Evolutionary conservation across 2,797 vertebrate genomes (phyloP).

Genomic region (Spea hammondii): DNA sequence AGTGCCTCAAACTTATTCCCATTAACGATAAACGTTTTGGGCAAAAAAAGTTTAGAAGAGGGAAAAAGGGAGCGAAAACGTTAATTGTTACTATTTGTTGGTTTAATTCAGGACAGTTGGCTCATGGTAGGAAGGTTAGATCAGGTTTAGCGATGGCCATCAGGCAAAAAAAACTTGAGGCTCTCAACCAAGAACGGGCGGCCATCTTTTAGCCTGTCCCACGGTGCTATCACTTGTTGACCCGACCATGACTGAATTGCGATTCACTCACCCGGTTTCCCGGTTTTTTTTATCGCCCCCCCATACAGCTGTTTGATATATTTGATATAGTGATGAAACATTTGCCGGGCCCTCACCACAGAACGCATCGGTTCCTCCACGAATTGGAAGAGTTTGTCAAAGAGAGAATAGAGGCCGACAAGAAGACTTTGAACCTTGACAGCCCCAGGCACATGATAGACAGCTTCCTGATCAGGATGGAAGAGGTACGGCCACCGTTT

Average conservation of each 20-base stretch:
- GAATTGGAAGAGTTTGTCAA: conserved; percentile 45
- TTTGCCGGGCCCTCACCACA: conserved; percentile 43
- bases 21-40: too few relatives aligned
- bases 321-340: conserved; percentile 34
- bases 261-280: too few relatives aligned
- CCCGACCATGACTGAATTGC: too few relatives aligned
- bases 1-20: not conserved
- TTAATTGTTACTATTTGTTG: too few relatives aligned
- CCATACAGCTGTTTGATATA: conserved; percentile 36
- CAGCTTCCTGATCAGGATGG: conserved; percentile 57
- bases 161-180: too few relatives aligned
- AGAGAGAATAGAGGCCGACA: conserved; percentile 50
- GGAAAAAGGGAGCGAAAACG: not conserved
- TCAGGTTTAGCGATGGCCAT: too few relatives aligned
- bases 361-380: conserved; percentile 26
- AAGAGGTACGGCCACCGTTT: conserved; percentile 41
- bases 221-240: too few relatives aligned
- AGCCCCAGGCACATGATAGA: conserved; percentile 58
- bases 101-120: too few relatives aligned
- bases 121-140: too few relatives aligned
- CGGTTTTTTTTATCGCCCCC: too few relatives aligned
- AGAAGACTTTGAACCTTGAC: conserved; percentile 51
- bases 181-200: not conserved
- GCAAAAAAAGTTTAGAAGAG: not conserved
- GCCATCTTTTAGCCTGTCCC: not conserved